Evolutionary conservation across 2,888 invertebrate genomes (phyloP), one percentile per base, ranked within the genome.

Genomic region (Epinotia ramella): DNA sequence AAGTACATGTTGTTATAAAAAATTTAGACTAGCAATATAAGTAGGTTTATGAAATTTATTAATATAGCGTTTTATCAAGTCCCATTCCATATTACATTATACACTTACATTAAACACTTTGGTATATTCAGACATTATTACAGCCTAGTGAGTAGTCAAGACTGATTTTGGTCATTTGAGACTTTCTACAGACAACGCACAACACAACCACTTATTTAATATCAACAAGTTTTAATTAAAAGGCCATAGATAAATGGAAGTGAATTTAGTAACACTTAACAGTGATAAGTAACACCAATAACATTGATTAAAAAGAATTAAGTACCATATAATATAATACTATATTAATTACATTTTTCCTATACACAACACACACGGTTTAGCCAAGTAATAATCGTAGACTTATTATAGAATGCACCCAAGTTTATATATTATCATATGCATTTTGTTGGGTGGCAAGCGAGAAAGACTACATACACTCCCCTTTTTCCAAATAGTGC

Each of bases 221-320:
- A 78, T 74, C 77, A 74, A 72, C 64, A 65, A 72, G 6, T 66
- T 12, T 33, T 59, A 78, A 73, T 73, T 57, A 59, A 78, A 40
- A 79, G 78, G 77, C 77, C 78, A 77, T 74, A 56, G 24, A 77
- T 67, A 76, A 56, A 57, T 78, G 73, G 73, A 79, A 70, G 66
- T 73, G 24, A 69, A 49, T 70, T 60, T 59, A 77, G 70, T 77
- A 77, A 68, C 73, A 66, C 64, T 68, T 76, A 78, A 65, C 46
- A 49, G 13, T 69, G 49, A 60, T 66, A 53, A 64, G 40, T 65
- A 62, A 75, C 66, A 75, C 60, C 66, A 56, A 71, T 62, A 71
- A 71, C 71, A 66, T 70, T 33, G 16, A 73, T 20, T 20, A 70
- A 60, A 53, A 20, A 20, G 2, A 59, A 12, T 46, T 49, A 53